Evolutionary conservation across 2,888 invertebrate genomes (phyloP).

Genomic region (Agrotis segetum): DNA sequence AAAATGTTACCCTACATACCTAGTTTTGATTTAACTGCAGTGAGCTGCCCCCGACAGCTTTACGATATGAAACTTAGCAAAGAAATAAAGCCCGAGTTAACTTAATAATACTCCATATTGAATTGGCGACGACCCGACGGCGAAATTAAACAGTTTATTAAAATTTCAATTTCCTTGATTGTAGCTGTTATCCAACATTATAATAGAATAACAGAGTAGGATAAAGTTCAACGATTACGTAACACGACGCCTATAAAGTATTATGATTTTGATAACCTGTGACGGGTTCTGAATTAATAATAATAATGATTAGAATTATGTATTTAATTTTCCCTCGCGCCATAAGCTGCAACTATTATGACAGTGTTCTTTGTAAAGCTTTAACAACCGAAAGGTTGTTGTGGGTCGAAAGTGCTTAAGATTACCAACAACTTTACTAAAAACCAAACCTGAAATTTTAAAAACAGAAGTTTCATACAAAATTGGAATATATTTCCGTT

Average conservation of each 20-base stretch:
- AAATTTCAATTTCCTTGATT: slow-evolving; percentile 73
- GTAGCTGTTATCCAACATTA: slow-evolving; percentile 63
- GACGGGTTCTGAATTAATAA: slow-evolving; percentile 19
- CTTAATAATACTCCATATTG: slow-evolving; percentile 68
- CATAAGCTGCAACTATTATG: no score
- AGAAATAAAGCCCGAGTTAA: slow-evolving; percentile 65
- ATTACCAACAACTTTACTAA: no score
- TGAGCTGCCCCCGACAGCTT: slow-evolving; percentile 76
- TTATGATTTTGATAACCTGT: slow-evolving; percentile 58
- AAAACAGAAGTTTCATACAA: no score
- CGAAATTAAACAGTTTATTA: slow-evolving; percentile 72
- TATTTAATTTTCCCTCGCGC: no score
- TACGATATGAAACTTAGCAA: slow-evolving; percentile 75
- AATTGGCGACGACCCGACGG: slow-evolving; percentile 55
- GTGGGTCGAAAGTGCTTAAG: no score
- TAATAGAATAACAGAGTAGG: slow-evolving; percentile 67
- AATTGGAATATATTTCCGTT: no score
- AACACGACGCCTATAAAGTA: slow-evolving; percentile 55
- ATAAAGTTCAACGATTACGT: slow-evolving; percentile 63
- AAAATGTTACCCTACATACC: slow-evolving; percentile 65
- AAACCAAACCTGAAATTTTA: no score
- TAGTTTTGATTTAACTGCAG: slow-evolving; percentile 77
- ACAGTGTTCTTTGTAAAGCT: no score
- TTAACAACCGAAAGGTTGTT: no score
- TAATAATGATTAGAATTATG: background rate